Evolutionary conservation across 30 jellyfish, hydroid and myxozoan genomes (phyloP), one percentile per base, ranked within the genome.

Genomic region (Hydractinia echinata): DNA sequence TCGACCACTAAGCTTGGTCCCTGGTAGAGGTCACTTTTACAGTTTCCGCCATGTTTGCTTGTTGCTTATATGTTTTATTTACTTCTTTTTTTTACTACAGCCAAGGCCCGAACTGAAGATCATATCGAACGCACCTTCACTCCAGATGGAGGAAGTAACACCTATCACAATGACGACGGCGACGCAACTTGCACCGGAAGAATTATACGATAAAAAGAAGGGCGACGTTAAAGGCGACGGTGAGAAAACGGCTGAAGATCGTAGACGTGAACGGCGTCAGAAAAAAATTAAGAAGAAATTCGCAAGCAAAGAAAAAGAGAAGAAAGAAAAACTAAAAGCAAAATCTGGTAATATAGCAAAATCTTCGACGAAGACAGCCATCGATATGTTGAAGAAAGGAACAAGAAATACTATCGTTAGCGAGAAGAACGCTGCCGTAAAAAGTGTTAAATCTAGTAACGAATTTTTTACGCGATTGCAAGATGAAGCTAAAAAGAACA

Each of bases 101-200:
- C 92, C 97, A 67, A 94, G 78, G 58, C 96, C 95, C 3, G 99
- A 88, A 20, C 51, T 94, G 79, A 82, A 87, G 70, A 79, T 94
- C 50, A 66, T 94, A 10, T 56, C 99, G 30, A 94, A 94, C 82
- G 79, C 88, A 66, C 97, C 96, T 0, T 88, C 99, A 7, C 61
- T 94, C 20, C 96, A 83, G 53, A 82, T 94, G 77, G 99, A 94
- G 73, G 99, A 94, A 69, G 66, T 67, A 53, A 85, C 96, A 8
- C 99, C 99, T 39, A 88, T 86, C 14, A 84, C 95, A 6, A 87
- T 86, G 76, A 88, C 96, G 68, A 80, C 76, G 13, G 91, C 88
- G 10, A 44, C 85, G 54, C 91, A 73, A 44, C 55, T 83, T 30
- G 91, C 91, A 19, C 91, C 91, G 0, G 91, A 83, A 52, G 91